These are phyloP conservation scores for Nycticorax nycticorax DNA, from an alignment of 2,113 vertebrate species.

Conservation along the genomic window DNA sequence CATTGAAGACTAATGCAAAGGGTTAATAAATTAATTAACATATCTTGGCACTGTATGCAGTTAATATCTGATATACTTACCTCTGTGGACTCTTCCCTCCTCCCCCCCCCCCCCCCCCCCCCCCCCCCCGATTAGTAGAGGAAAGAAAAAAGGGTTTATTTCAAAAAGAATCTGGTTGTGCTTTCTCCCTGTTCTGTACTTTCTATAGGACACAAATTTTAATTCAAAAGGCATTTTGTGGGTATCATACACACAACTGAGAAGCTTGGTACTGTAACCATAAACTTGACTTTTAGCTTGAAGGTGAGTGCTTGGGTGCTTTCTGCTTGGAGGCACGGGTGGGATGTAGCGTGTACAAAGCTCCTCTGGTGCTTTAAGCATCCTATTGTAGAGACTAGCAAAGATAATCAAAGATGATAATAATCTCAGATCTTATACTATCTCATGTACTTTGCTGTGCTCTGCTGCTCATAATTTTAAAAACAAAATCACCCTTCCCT, in stretches of 20 bases:
- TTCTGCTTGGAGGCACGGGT: neutral
- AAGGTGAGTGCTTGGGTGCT: neutral
- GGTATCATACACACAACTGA: accelerated
- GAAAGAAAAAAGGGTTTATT: neutral
- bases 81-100: neutral
- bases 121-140: neutral
- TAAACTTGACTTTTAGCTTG: neutral
- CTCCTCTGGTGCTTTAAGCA: neutral
- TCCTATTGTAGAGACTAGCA: neutral
- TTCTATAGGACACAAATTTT: neutral
- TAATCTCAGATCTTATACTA: neutral
- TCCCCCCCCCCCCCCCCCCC: too few relatives aligned
- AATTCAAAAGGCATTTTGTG: neutral
- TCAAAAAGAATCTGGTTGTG: neutral
- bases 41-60: neutral
- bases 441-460: neutral
- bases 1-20: neutral
- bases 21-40: neutral
- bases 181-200: neutral
- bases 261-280: neutral
- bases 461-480: neutral
- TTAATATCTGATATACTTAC: neutral
- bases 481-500: neutral
- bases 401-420: neutral
- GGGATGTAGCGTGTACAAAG: neutral